These are phyloP conservation scores for Drosophila virilis DNA, from an alignment of 1,140 invertebrate species.

Conservation along the genomic window DNA sequence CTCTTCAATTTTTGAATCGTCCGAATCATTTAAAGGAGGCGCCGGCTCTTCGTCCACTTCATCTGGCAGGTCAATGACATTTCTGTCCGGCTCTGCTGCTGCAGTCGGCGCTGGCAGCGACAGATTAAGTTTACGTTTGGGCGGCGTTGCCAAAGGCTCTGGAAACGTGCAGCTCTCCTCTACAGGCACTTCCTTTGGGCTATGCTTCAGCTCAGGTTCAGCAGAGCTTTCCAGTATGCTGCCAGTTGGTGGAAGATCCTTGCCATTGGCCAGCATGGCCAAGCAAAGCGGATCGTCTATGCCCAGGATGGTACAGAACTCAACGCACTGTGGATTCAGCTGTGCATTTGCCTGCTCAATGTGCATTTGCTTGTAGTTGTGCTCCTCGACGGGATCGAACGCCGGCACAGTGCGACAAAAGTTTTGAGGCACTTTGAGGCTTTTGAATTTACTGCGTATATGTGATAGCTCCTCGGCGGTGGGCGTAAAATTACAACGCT, in stretches of 20 bases:
- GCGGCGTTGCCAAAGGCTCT: constrained; percentile 26
- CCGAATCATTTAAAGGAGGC: not conserved
- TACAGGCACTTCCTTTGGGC: not conserved
- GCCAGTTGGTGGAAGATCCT: constrained; percentile 51
- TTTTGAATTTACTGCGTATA: constrained; percentile 88
- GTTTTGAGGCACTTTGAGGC: constrained; percentile 89
- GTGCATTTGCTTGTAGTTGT: constrained; percentile 63
- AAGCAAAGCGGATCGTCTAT: constrained; percentile 90
- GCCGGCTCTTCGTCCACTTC: constrained; percentile 11
- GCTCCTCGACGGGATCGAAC: constrained; percentile 85
- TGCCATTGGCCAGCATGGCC: constrained; percentile 83
- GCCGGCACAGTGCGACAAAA: constrained; percentile 90
- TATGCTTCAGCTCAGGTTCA: not conserved
- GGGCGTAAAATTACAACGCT: constrained; percentile 91
- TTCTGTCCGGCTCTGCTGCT: constrained; percentile 20
- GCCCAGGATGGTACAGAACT: constrained; percentile 91
- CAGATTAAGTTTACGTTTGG: constrained; percentile 57
- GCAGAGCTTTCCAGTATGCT: not conserved
- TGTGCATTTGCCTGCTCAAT: constrained; percentile 84
- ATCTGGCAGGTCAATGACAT: constrained; percentile 43
- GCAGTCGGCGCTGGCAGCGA: constrained; percentile 48
- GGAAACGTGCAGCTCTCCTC: not conserved
- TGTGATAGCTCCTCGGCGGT: constrained; percentile 89
- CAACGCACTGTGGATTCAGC: constrained; percentile 92
- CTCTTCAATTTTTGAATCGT: not conserved